Conservation (phyloP, 2,888 invertebrate species). For the Eilema caniola region DNA sequence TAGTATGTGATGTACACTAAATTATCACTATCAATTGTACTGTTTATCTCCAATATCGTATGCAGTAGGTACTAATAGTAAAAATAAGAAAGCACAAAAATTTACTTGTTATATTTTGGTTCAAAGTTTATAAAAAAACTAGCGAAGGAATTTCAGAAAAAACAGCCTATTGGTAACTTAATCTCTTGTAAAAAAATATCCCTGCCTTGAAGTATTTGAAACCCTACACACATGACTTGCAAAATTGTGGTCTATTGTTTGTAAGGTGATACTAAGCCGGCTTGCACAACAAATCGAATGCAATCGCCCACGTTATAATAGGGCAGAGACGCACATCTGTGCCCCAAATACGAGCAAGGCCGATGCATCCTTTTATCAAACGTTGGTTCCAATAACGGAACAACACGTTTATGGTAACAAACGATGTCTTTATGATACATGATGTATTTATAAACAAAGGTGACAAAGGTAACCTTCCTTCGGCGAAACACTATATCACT, state of each 20-base stretch:
- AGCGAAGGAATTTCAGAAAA: neutral
- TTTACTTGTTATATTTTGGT: no score
- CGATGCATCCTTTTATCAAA: conserved; percentile 72
- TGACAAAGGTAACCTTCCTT: conserved; percentile 35
- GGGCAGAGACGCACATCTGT: conserved; percentile 68
- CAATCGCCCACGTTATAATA: conserved; percentile 61
- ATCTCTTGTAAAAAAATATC: neutral
- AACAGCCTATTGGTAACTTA: neutral
- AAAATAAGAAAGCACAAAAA: no score
- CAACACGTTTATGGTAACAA: conserved; percentile 58
- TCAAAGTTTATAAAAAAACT: no score
- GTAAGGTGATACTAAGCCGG: conserved; percentile 30
- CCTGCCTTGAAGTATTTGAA: neutral
- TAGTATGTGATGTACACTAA: no score
- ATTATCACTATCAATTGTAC: no score
- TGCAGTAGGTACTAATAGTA: no score
- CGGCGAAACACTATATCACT: conserved; percentile 16
- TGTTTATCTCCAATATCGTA: no score
- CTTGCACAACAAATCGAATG: conserved; percentile 51
- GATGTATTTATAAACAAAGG: conserved; percentile 50
- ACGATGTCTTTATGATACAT: conserved; percentile 61
- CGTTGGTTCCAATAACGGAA: conserved; percentile 65
- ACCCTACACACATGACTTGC: neutral
- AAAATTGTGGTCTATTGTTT: conserved; percentile 20
- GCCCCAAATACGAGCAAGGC: conserved; percentile 74